Evolutionary conservation across 2,797 vertebrate genomes (phyloP), one percentile per base, ranked within the genome.

Genomic region (Neopelma chrysocephalum): DNA sequence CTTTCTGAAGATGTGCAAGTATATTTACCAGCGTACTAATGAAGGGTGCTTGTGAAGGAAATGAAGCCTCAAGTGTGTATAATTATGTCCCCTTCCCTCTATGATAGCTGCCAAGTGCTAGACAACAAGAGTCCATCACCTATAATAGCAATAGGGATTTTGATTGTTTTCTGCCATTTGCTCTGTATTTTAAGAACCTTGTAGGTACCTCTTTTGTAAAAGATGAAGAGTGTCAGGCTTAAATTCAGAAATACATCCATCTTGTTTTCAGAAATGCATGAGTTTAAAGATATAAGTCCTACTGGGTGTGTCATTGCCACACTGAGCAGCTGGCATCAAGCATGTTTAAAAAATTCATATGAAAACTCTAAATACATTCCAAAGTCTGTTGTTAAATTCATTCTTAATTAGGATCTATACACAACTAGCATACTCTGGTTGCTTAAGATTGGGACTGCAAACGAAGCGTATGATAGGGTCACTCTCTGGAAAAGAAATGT

Each of bases 1-100:
- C 75, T 87, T 94, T 58, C 66, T 84, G 93, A 96, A 95, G 93
- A 94, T 83, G 42, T 51, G 77, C 80, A 94, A 95, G 91, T 91
- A 65, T 90, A 50, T 90, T 96, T 95, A 90, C 90, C 72, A 80
- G 60, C 89, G 83, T 60, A 78, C 80, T 86, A 90, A 90, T 92
- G 83, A 93, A 92, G 89, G 65, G 81, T 92, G 89, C 88, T 95
- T 90, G 87, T 91, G 90, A 91, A 93, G 90, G 80, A 94, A 96
- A 94, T 93, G 71, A 95, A 95, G 45, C 88, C 85, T 95, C 66
- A 62, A 93, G 85, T 80, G 75, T 76, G 32, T 90, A 73, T 93
- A 94, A 94, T 96, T 91, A 88, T 56, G 88, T 62, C 68, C 77
- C 80, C 66, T 96, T 96, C 78, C 89, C 85, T 92, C 57, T 70